A percentile compares a stretch with the other conserved stretches of the same genome.
Evolutionary conservation across 23 tunicate genomes (phyloP).

Genomic region (Diplosoma virens): DNA sequence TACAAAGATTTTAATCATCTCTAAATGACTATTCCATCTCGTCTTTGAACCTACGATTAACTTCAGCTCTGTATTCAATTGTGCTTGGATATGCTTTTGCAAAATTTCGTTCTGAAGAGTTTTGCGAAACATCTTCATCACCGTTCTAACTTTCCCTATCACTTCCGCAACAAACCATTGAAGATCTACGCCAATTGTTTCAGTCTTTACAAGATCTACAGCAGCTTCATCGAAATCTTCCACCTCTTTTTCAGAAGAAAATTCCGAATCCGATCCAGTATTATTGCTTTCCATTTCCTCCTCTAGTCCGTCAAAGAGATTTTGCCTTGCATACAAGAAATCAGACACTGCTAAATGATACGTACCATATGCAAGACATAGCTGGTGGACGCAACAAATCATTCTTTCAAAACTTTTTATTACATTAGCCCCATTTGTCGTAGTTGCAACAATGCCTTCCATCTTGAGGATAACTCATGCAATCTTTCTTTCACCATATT

Average conservation of each 20-base stretch:
- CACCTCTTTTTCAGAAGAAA: constrained; percentile 49
- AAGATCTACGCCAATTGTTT: constrained; percentile 32
- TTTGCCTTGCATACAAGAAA: constrained; percentile 48
- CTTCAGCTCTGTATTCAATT: constrained; percentile 54
- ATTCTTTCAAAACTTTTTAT: constrained; percentile 66
- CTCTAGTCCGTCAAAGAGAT: constrained; percentile 26
- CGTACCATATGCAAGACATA: constrained; percentile 53
- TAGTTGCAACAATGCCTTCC: constrained; percentile 64
- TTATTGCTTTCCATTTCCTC: constrained; percentile 8
- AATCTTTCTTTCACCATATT: constrained; percentile 65
- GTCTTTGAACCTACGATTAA: constrained; percentile 46
- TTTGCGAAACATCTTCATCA: constrained; percentile 46
- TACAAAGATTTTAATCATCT: constrained; percentile 39
- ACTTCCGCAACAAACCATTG: constrained; percentile 57
- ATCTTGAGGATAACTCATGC: constrained; percentile 43
- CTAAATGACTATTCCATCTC: constrained; percentile 53
- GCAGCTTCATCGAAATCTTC: constrained; percentile 48
- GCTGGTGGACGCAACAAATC: constrained; percentile 50
- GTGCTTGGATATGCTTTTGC: constrained; percentile 49
- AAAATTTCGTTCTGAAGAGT: constrained; percentile 46
- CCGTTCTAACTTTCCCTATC: constrained; percentile 48
- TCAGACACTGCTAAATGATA: constrained; percentile 58
- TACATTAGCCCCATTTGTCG: constrained; percentile 72
- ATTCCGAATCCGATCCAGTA: constrained; percentile 45
- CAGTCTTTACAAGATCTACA: constrained; percentile 46